Base-by-base conservation (phyloP, 1,140 invertebrate species). In the Notospermus geniculatus region DNA sequence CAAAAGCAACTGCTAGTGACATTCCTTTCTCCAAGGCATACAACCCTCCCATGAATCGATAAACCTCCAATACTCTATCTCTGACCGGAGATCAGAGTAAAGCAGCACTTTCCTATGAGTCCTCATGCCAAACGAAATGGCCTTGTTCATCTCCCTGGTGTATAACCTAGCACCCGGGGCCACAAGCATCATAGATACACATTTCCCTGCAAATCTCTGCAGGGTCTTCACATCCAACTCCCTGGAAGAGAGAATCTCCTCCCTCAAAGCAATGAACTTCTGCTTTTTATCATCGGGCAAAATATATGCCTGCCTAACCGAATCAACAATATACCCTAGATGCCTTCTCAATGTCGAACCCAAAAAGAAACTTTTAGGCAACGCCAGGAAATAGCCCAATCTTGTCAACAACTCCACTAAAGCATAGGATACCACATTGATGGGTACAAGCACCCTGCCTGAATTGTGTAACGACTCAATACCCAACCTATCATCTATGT, bases 311-410 rank as follows among this genome's bases (percentile, higher is more conserved):
- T 62, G 52, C 28, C 50, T 59, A 28, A 57, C 55, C 0, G 65
- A 59, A 43, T 66, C 57, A 29, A 63, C 54, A n/a, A 61, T 52
- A 27, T 62, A 64, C 9, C 62, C 66, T 22, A 67, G 30, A 52
- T 57, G 60, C 22, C 54, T 57, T 15, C 60, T 27, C 4, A 36
- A n/a, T n/a, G 22, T 50, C 5, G 54, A 36, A 53, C 60, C 55
- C 1, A n/a, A 27, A 32, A 65, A 60, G 36, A 23, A 17, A 55
- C 61, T 56, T 36, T 66, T 60, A 0, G 22, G 27, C 19, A 60
- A 32, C 17, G 39, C 1, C 60, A 29, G 43, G 43, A 50, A 60
- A 27, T 50, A 50, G n/a, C 46, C 46, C 25, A 50, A 27, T 9
- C 46, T 19, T 36, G 32, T 36, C 32, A 36, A 36, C 32, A 7